phyloP scores from a whole-genome alignment of 1,140 invertebrate genomes.

The Anagrus nilaparvatae region DNA sequence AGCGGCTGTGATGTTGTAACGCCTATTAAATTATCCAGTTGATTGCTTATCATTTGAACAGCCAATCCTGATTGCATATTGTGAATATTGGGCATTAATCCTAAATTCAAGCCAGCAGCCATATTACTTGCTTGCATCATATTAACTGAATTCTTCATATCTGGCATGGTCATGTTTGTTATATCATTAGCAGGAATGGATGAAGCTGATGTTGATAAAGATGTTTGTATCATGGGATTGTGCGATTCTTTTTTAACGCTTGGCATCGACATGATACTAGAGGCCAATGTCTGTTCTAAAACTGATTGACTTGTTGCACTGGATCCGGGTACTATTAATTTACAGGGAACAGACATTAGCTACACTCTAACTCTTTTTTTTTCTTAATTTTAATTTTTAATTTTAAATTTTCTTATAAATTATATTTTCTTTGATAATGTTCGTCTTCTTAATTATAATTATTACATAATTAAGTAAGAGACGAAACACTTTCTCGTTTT shows the following conservation, averaged over 20 bases:
- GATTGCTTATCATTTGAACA: slow-evolving; percentile 34
- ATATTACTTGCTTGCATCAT: slow-evolving; percentile 33
- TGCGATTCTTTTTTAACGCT: slow-evolving; percentile 35
- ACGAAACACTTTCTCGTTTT: no score
- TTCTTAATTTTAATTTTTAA: slow-evolving; percentile 1
- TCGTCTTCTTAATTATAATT: no score
- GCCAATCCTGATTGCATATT: slow-evolving; percentile 25
- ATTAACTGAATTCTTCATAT: slow-evolving; percentile 31
- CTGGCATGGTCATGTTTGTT: slow-evolving; percentile 25
- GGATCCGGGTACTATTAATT: slow-evolving; percentile 16
- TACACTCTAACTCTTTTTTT: no score
- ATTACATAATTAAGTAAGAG: no score
- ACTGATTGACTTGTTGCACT: slow-evolving; percentile 28
- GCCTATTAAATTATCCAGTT: slow-evolving; percentile 34
- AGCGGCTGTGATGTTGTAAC: slow-evolving; percentile 13
- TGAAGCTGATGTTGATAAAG: slow-evolving; percentile 20
- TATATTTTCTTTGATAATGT: no score
- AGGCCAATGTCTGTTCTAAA: slow-evolving; percentile 28
- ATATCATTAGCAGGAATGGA: neutral
- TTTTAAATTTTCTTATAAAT: no score
- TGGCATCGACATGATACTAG: slow-evolving; percentile 10
- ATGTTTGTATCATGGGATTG: slow-evolving; percentile 27
- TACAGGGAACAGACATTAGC: no score
- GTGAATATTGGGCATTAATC: slow-evolving; percentile 32
- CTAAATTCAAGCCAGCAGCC: slow-evolving; percentile 28